Conservation (phyloP, 2,888 invertebrate genomes). For the Furcula furcula region DNA sequence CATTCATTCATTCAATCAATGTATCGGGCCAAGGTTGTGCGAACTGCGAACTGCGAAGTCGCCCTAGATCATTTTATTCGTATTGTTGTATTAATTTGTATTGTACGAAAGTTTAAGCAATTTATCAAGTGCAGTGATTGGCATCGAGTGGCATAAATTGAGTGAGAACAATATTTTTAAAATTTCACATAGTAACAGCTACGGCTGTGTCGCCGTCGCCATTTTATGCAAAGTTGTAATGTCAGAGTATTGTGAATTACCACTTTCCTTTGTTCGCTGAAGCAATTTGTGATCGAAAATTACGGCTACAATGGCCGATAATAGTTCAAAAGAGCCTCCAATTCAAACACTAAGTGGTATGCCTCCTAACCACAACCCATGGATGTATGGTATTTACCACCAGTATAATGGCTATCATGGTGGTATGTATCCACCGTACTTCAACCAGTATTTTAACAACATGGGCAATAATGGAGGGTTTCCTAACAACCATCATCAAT, state of each 20-base stretch:
- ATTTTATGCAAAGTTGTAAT: constrained; percentile 40
- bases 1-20: too few species aligned
- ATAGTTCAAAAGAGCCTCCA: constrained; percentile 68
- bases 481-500: constrained; percentile 51
- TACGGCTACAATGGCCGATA: constrained; percentile 54
- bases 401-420: constrained; percentile 67
- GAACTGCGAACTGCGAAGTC: too few species aligned
- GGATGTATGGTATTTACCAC: constrained; percentile 70
- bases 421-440: constrained; percentile 72
- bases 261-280: not conserved
- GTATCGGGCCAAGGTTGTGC: too few species aligned
- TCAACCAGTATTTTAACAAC: constrained; percentile 73
- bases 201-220: too few species aligned
- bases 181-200: too few species aligned
- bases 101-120: too few species aligned
- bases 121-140: too few species aligned
- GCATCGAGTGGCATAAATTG: too few species aligned
- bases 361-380: constrained; percentile 65
- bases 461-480: constrained; percentile 57
- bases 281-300: constrained; percentile 3
- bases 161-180: too few species aligned
- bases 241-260: constrained; percentile 3
- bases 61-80: too few species aligned
- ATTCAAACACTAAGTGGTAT: constrained; percentile 71
- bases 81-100: too few species aligned